Evolutionary conservation across 2,888 invertebrate species (phyloP).

Genomic region (Pemphredon lugubris): DNA sequence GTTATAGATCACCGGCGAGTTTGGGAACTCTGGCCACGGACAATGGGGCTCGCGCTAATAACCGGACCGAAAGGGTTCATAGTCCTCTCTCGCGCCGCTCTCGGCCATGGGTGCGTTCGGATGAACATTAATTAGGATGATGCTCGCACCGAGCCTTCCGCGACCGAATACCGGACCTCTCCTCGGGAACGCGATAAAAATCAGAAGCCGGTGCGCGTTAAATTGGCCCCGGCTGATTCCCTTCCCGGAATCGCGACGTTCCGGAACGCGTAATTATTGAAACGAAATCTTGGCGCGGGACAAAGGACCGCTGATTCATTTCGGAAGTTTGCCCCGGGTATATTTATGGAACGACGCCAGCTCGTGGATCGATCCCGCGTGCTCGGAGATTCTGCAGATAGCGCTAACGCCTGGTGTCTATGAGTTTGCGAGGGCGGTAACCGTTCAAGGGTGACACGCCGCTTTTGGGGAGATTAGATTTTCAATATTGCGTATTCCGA

Average conservation of each 20-base stretch:
- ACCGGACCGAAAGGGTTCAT: slow-evolving; percentile 23
- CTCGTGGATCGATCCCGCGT: no score
- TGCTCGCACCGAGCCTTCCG: slow-evolving; percentile 2
- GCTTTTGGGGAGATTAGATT: no score
- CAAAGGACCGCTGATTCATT: not conserved
- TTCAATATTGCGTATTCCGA: no score
- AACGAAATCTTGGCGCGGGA: not conserved
- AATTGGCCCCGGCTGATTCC: not conserved
- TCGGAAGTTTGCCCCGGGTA: no score
- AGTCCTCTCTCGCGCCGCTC: slow-evolving; percentile 20
- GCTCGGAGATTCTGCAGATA: no score
- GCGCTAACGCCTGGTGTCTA: no score
- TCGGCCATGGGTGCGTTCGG: not conserved
- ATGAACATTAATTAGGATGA: slow-evolving; percentile 48
- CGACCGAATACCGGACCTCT: slow-evolving; percentile 1
- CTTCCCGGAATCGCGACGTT: slow-evolving; percentile 1
- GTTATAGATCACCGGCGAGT: slow-evolving; percentile 45
- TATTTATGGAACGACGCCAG: no score
- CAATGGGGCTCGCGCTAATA: slow-evolving; percentile 46
- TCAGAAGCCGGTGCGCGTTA: slow-evolving; percentile 5
- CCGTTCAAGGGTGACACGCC: no score
- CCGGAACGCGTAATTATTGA: slow-evolving; percentile 23
- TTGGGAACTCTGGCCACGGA: slow-evolving; percentile 28
- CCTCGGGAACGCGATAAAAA: slow-evolving; percentile 30
- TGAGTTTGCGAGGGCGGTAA: no score